Percentiles rank a stretch among this genome's conserved stretches.
phyloP scores from a whole-genome alignment of 2,888 invertebrate species.

The Megaustenia siamemsis region DNA sequence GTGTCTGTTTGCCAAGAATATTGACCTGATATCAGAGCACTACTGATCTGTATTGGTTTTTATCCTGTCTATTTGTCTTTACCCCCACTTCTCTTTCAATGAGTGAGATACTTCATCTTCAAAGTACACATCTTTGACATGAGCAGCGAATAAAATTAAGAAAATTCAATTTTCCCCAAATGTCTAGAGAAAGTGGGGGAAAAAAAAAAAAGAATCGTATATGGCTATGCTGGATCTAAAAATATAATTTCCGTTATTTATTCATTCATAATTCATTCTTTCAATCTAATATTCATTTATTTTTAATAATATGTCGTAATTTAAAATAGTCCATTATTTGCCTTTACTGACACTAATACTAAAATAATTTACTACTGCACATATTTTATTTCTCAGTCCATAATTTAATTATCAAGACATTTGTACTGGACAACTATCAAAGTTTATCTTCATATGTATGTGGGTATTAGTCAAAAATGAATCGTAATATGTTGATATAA shows the following conservation, averaged over 20 bases:
- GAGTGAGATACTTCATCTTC: conserved; percentile 20
- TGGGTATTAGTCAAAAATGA: too few species aligned
- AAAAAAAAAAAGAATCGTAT: not conserved
- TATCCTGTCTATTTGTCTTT: conserved; percentile 36
- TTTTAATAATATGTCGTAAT: too few species aligned
- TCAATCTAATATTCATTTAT: not conserved
- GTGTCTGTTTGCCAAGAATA: conserved; percentile 21
- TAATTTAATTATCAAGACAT: too few species aligned
- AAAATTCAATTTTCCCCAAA: conserved; percentile 40
- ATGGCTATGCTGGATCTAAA: too few species aligned
- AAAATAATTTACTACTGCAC: too few species aligned
- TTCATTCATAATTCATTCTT: not conserved
- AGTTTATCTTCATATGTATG: too few species aligned
- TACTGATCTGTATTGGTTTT: conserved; percentile 37
- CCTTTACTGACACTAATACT: too few species aligned
- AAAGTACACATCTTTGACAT: conserved; percentile 34
- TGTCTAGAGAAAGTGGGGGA: not conserved
- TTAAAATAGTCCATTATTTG: too few species aligned
- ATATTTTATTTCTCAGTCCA: too few species aligned
- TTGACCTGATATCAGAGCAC: conserved; percentile 23
- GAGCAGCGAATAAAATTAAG: conserved; percentile 22
- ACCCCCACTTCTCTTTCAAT: not conserved
- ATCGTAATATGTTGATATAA: too few species aligned
- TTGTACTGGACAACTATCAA: too few species aligned
- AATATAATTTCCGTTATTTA: not conserved